Evolutionary conservation across 2,113 vertebrate genomes (phyloP).

Genomic region (Macrotis lagotis): DNA sequence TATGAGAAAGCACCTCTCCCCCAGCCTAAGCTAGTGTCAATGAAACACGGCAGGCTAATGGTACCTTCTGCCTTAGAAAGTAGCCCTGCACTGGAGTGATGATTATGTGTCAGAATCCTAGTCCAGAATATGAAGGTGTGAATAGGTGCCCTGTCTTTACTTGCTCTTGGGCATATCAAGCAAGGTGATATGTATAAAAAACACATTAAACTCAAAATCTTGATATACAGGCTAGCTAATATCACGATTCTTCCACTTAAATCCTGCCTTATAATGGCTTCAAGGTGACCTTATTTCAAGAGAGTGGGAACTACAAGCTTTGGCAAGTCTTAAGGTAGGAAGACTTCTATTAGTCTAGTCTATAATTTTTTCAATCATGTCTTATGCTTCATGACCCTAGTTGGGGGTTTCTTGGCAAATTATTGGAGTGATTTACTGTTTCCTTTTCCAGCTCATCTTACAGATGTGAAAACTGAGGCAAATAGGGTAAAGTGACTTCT

Average conservation of each 20-base stretch:
- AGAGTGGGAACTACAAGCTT: background rate
- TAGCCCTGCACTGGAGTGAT: background rate
- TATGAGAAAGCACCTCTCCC: background rate
- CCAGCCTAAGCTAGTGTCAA: background rate
- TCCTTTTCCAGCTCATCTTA: no score
- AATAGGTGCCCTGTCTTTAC: background rate
- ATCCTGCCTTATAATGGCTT: background rate
- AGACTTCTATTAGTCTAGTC: background rate
- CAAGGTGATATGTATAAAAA: background rate
- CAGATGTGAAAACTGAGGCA: no score
- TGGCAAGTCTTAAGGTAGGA: background rate
- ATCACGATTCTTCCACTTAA: background rate
- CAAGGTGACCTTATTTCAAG: background rate
- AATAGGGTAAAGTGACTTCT: no score
- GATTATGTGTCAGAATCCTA: background rate
- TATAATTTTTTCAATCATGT: background rate
- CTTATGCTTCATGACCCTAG: no score
- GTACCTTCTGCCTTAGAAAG: conserved; percentile 1
- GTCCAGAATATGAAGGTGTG: background rate
- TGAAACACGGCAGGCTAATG: background rate
- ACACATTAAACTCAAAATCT: background rate
- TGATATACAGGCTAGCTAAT: background rate
- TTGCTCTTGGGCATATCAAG: background rate
- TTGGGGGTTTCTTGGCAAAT: no score
- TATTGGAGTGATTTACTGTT: no score